These are phyloP conservation scores for Spea hammondii DNA, from an alignment of 2,797 vertebrate species.

Conservation along the genomic window DNA sequence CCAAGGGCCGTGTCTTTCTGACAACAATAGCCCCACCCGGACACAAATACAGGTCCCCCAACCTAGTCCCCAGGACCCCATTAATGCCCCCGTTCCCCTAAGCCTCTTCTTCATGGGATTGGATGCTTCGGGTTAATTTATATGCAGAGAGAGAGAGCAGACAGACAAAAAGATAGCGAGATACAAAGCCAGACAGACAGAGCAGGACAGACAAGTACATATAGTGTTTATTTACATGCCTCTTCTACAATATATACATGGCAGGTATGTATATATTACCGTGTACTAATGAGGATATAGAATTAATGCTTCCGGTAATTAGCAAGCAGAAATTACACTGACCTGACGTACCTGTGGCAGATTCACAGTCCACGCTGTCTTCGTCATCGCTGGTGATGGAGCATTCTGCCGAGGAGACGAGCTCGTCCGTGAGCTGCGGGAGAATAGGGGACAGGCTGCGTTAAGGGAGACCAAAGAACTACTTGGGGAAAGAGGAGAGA, in stretches of 20 bases:
- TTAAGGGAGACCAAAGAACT: too few species aligned
- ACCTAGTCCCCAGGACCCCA: too few species aligned
- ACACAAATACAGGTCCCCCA: too few species aligned
- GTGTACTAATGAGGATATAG: constrained; percentile 74
- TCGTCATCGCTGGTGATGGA: constrained; percentile 89
- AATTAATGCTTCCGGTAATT: constrained; percentile 58
- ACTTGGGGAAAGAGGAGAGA: too few species aligned
- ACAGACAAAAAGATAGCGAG: background rate
- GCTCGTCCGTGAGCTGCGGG: constrained; percentile 84
- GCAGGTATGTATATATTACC: constrained; percentile 64
- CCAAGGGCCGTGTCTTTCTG: too few species aligned
- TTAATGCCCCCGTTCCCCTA: constrained; percentile 51
- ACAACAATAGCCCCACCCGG: too few species aligned
- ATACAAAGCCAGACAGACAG: background rate
- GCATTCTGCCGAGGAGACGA: constrained; percentile 95
- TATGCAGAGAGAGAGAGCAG: constrained; percentile 49
- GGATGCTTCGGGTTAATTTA: constrained; percentile 78
- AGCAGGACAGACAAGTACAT: background rate
- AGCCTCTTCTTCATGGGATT: constrained; percentile 67
- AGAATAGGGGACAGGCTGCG: background rate
- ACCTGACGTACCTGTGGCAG: constrained; percentile 98
- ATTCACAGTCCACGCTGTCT: constrained; percentile 96
- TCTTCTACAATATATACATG: background rate
- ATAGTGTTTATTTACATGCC: background rate
- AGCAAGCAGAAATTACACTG: constrained; percentile 87